These are phyloP conservation scores for Chrysomela aeneicollis DNA, from an alignment of 2,888 invertebrate genomes.

Conservation along the genomic window DNA sequence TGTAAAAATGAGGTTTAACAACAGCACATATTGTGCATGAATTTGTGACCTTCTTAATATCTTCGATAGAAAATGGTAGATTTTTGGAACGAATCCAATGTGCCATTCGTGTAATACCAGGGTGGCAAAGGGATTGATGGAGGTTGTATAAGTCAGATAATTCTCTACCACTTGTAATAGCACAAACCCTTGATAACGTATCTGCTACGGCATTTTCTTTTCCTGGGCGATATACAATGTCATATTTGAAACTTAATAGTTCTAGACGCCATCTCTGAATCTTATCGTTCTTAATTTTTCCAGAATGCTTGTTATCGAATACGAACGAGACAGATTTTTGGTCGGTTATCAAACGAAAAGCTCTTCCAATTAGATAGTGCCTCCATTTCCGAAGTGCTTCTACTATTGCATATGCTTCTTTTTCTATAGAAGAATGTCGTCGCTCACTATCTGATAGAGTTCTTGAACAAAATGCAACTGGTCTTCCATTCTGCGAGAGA, in stretches of 20 bases:
- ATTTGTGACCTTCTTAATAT: conserved; percentile 28
- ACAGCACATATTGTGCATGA: conserved; percentile 26
- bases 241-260: not conserved
- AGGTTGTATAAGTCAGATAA: conserved; percentile 20
- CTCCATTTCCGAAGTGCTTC: not conserved
- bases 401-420: conserved; percentile 14
- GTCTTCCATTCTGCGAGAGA: conserved; percentile 4
- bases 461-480: conserved; percentile 17
- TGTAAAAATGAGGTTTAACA: not conserved
- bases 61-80: conserved; percentile 32
- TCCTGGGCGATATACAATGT: not conserved
- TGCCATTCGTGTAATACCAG: conserved; percentile 31
- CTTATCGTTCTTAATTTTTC: conserved; percentile 3
- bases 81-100: conserved; percentile 32
- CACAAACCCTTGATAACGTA: conserved; percentile 32
- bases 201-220: conserved; percentile 27
- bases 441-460: conserved; percentile 6
- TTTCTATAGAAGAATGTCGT: not conserved
- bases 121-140: conserved; percentile 35
- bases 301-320: conserved; percentile 8
- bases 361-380: no score
- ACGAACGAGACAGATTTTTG: conserved; percentile 11
- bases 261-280: no score
- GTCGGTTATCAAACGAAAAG: conserved; percentile 1
- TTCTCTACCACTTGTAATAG: no score